Percentiles rank a stretch among this genome's conserved stretches.
These are phyloP conservation scores for Tauraco erythrolophus DNA, from an alignment of 2,113 vertebrate genomes.

Conservation along the genomic window DNA sequence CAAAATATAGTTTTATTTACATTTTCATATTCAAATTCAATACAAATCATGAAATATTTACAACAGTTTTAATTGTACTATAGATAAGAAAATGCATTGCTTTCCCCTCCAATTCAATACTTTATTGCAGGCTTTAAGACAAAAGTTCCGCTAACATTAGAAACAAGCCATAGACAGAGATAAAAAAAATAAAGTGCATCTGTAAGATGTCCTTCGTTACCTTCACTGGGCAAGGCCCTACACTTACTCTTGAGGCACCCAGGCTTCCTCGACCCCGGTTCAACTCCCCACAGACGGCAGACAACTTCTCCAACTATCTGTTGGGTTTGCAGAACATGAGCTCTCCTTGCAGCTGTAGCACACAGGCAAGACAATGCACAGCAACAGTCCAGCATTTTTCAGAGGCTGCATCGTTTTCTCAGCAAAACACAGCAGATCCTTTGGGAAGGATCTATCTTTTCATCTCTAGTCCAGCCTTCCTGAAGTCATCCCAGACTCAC, in stretches of 20 bases:
- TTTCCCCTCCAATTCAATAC: slow-evolving; percentile 60
- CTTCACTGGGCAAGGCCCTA: slow-evolving; percentile 69
- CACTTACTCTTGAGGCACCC: slow-evolving; percentile 65
- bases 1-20: slow-evolving; percentile 83
- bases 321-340: neutral
- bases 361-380: slow-evolving; percentile 23
- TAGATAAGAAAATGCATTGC: slow-evolving; percentile 65
- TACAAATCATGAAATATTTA: slow-evolving; percentile 83
- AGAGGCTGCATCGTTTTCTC: neutral
- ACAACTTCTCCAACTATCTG: slow-evolving; percentile 49
- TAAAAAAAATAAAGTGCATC: slow-evolving; percentile 82
- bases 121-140: slow-evolving; percentile 46
- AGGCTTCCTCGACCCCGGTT: slow-evolving; percentile 3
- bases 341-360: slow-evolving; percentile 51
- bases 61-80: slow-evolving; percentile 69
- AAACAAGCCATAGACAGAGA: slow-evolving; percentile 71
- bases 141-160: slow-evolving; percentile 61
- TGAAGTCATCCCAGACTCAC: neutral
- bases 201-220: slow-evolving; percentile 67
- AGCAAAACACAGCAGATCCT: neutral
- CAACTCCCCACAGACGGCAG: slow-evolving; percentile 22
- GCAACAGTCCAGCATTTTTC: slow-evolving; percentile 21
- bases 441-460: neutral
- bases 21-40: slow-evolving; percentile 79
- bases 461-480: neutral